Evolutionary conservation across 1,140 invertebrate species (phyloP).

Genomic region (Panulirus ornatus): DNA sequence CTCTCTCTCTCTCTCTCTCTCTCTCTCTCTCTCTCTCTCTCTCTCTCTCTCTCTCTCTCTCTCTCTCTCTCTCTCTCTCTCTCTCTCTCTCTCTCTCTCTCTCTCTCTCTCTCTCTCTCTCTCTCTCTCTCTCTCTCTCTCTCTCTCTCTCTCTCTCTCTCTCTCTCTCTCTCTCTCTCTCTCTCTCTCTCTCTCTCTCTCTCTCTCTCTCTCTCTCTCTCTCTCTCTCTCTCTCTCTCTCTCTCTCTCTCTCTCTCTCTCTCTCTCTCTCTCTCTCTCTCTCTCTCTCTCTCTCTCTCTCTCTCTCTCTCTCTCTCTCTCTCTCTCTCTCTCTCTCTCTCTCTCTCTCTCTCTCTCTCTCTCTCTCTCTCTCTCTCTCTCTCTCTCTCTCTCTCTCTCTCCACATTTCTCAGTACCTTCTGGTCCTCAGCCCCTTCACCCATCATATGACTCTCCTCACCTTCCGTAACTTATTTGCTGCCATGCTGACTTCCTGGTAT

Average conservation of each 20-base stretch:
- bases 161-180: neutral
- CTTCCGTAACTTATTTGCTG: too few relatives aligned
- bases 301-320: neutral
- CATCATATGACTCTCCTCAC: too few relatives aligned
- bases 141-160: neutral
- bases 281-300: neutral
- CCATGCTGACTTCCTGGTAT: too few relatives aligned
- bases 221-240: neutral
- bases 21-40: neutral
- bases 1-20: neutral
- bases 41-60: conserved; percentile 17
- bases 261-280: neutral
- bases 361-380: neutral
- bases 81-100: too few relatives aligned
- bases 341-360: neutral
- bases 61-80: conserved; percentile 17
- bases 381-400: neutral
- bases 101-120: neutral
- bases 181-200: neutral
- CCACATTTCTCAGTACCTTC: neutral
- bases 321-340: neutral
- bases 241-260: neutral
- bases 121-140: neutral
- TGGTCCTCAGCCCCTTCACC: too few relatives aligned
- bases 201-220: neutral